Evolutionary conservation across 2,113 vertebrate species (phyloP), one percentile per base, ranked within the genome.

Genomic region (Chionis minor): DNA sequence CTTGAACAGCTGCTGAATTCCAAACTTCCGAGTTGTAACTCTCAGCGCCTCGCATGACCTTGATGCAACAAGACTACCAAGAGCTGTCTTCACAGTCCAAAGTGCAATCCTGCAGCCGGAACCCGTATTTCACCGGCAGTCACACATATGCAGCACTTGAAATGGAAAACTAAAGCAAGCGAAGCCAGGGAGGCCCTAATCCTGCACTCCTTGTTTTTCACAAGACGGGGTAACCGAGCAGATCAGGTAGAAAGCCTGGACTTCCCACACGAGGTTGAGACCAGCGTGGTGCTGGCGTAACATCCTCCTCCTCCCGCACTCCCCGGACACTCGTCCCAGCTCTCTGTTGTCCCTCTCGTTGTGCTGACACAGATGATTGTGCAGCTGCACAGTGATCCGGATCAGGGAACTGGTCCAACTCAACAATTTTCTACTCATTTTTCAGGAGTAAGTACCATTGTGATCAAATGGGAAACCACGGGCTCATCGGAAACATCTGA

Each of bases 181-280:
- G 14, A 35, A 61, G 59, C 7, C 9, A 32, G 49, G 14, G 30
- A 8, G 4, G 23, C 10, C 1, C 10, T 6, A 6, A 24, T 5
- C 4, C 27, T 6, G 23, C 5, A 14, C 14, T 4, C 0, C 49
- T 3, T 45, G 2, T 16, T 70, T 27, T 51, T 6, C 56, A 42
- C 12, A 69, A 32, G 40, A 12, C 8, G 2, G 1, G 30, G 20
- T 17, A 47, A 32, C 3, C 3, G 38, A 28, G 45, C 11, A 10
- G 44, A 27, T 4, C 8, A 11, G 58, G 9, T 1, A 3, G n/a
- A 51, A 45, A 38, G 61, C n/a, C 51, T 5, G 14, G 24, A 44
- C n/a, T 6, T 13, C 19, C 8, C 2, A 1, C 0, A 5, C 2
- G 3, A 35, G 75, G 52, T 44, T 19, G 77, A 44, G 20, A 4